Base-by-base conservation (phyloP, 1,140 invertebrate species). In the Hyles euphorbiae region DNA sequence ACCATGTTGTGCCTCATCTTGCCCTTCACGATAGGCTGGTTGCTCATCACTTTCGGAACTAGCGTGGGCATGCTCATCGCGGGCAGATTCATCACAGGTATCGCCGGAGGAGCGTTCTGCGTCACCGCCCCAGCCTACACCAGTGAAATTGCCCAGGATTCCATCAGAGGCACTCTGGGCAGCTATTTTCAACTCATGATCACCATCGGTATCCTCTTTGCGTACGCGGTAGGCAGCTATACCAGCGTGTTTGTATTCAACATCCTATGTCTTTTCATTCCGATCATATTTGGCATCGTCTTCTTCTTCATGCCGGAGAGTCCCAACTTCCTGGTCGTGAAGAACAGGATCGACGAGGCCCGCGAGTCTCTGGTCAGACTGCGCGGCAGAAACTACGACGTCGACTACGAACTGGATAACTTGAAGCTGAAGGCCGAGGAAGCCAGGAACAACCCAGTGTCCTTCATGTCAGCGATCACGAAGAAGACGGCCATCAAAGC, bases 221-320 rank as follows among this genome's bases (percentile, higher is more conserved):
- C 93, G 0, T 96, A 95, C 71, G 87, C 87, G 2, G 76, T 95
- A 3, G 94, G 94, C 3, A 91, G 92, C 11, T 89, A 90, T 45
- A 76, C 91, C 2, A 78, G 83, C 48, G 93, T 93, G 68, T 89
- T 91, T 34, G 78, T 85, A 34, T 87, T 96, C 63, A 94, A 94
- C 22, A 70, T 94, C 0, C 83, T 95, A 34, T 95, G 93, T 47
- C 92, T 90, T 0, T 36, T 92, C 1, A 81, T 95, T 5, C 94
- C 95, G 1, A 68, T 95, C 2, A 61, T 96, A 2, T 94, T 94
- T 63, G 91, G 92, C 3, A 57, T 85, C 0, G 81, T 92, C 4
- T 94, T 96, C 82, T 89, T 94, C 59, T 94, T 95, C 63, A 94
- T 96, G 91, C 95, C 95, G 0, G 95, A 97, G 85, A 93, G 94